Base-by-base conservation (phyloP, 2,113 vertebrate species). In the Ctenodactylus gundi region DNA sequence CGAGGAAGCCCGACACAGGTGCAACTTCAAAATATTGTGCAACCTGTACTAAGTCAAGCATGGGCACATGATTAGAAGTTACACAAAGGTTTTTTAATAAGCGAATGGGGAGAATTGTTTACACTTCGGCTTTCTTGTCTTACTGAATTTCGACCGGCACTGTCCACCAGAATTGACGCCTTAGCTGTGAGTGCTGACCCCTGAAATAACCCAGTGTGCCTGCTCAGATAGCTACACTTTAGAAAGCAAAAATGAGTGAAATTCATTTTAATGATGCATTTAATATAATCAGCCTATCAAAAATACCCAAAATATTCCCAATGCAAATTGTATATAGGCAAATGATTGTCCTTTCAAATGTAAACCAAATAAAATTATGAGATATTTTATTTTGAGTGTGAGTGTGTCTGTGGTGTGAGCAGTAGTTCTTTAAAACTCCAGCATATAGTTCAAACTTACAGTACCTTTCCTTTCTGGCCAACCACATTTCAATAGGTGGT, bases 341-440 rank as follows among this genome's bases (percentile, higher is more conserved):
- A 94, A 90, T 18, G 44, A 83, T 29, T 73, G n/a, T 55, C n/a
- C 91, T 68, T 68, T 85, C n/a, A 82, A 90, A 85, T 34, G 27
- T 70, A 92, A 49, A 36, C 21, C 46, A 34, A 39, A 75, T 53
- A 34, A 68, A 44, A 44, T 80, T 57, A 57, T 21, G 51, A 72
- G 27, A 34, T n/a, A 58, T 6, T 29, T 58, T 44, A 80, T 62
- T 49, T 29, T n/a, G 13, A 44, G 20, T 49, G 34, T 73, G 31
- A n/a, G n/a, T n/a, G n/a, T n/a, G n/a, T n/a, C n/a, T n/a, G n/a
- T n/a, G n/a, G n/a, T n/a, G n/a, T n/a, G n/a, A n/a, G n/a, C 8
- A n/a, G 17, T 49, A 68, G 4, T 7, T 86, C 41, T 89, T 60
- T 75, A 67, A 64, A 81, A 68, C n/a, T 49, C 34, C 75, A 57